Base-by-base conservation (phyloP, 2,797 vertebrate genomes). In the Sylvia borin region DNA sequence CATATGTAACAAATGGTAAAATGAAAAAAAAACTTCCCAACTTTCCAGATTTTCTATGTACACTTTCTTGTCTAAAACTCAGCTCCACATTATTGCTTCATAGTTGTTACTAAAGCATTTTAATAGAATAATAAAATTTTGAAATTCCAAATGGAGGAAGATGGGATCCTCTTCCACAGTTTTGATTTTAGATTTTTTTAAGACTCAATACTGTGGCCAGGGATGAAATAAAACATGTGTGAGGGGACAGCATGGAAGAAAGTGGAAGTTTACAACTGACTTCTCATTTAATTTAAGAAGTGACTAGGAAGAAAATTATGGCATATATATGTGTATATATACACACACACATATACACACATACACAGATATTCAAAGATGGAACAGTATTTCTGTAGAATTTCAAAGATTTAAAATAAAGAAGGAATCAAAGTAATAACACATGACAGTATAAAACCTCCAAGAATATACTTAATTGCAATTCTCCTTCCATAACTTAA, bases 21-120 rank as follows among this genome's bases (percentile, higher is more conserved):
- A 64, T 29, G 19, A 70, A 86, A 80, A 79, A 79, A 55, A 62
- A 86, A 47, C 61, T 38, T 42, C 11, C 11, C 53, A 85, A 1
- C 5, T 53, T 73, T 34, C 55, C 80, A 92, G 36, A 77, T 50
- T 20, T 85, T 77, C 54, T 68, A 54, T 14, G 16, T 57, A 55
- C 36, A 88, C 31, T 75, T 58, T 78, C 53, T 38, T 93, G 25
- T 92, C 50, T 90, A 88, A 94, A 96, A 95, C 78, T 94, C 54
- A 96, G 81, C 48, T 90, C 16, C 54, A 80, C 17, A 60, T 14
- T 78, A 85, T 66, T 95, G 91, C 90, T 75, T 92, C 80, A n/a
- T 79, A 80, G 53, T 65, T 25, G 47, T 76, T 72, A 92, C 45
- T 85, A 84, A 86, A 68, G 81, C 47, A 79, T 74, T 61, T 78